Conservation (phyloP, 2,888 invertebrate species). For the Leptinotarsa juncta region DNA sequence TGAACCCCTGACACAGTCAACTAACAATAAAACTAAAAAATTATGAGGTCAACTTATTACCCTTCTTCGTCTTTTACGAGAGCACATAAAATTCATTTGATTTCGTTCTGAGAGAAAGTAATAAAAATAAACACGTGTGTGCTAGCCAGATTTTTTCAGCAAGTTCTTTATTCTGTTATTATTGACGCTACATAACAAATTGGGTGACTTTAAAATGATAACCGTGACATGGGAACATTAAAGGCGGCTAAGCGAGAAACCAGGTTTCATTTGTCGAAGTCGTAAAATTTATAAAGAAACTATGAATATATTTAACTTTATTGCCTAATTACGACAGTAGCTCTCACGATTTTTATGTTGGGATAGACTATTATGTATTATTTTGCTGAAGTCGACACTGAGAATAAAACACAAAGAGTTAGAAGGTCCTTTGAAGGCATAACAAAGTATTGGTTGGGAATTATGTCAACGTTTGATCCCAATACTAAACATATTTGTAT, state of each 20-base stretch:
- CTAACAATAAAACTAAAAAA: constrained; percentile 30
- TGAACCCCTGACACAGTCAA: background rate
- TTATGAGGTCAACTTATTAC: constrained; percentile 42
- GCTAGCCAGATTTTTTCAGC: constrained; percentile 39
- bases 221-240: constrained; percentile 32
- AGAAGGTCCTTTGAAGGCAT: too few relatives aligned
- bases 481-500: too few relatives aligned
- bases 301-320: constrained; percentile 52
- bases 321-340: constrained; percentile 52
- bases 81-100: constrained; percentile 47
- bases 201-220: constrained; percentile 43
- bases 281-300: constrained; percentile 49
- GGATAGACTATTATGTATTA: constrained; percentile 48
- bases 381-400: constrained; percentile 43
- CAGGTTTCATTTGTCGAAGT: constrained; percentile 45
- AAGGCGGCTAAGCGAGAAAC: constrained; percentile 41
- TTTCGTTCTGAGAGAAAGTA: constrained; percentile 52
- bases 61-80: constrained; percentile 45
- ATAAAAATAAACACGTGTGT: constrained; percentile 53
- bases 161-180: constrained; percentile 41
- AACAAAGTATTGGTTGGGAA: too few relatives aligned
- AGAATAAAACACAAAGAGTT: constrained; percentile 27
- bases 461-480: too few relatives aligned
- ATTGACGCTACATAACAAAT: constrained; percentile 48
- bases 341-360: constrained; percentile 48